Percentiles rank a stretch among this genome's conserved stretches.
These are phyloP conservation scores for Proteles cristata DNA, from an alignment of 2,113 vertebrate genomes.

Conservation along the genomic window DNA sequence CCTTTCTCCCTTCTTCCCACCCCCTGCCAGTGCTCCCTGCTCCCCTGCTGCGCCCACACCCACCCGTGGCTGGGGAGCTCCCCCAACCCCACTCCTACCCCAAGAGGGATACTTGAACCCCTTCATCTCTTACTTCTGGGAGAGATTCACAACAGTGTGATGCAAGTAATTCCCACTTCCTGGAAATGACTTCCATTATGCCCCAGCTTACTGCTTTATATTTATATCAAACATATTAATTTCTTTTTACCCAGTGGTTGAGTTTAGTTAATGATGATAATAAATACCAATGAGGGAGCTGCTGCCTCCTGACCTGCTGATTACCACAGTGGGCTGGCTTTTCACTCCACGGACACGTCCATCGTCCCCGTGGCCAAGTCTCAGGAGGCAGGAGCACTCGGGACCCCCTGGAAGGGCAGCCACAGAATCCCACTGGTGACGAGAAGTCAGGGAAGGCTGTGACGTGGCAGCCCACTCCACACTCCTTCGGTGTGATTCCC, in stretches of 20 bases:
- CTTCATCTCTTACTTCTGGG: slow-evolving; percentile 65
- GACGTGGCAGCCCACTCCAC: fast-evolving
- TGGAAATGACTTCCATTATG: slow-evolving; percentile 70
- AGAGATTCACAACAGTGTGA: slow-evolving; percentile 65
- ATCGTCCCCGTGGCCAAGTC: not conserved
- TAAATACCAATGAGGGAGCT: slow-evolving; percentile 68
- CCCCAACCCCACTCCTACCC: no score
- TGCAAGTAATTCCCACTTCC: slow-evolving; percentile 67
- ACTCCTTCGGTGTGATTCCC: not conserved
- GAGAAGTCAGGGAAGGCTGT: not conserved
- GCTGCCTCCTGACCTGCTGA: not conserved
- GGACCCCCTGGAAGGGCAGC: not conserved
- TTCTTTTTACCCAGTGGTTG: slow-evolving; percentile 77
- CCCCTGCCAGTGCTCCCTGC: fast-evolving
- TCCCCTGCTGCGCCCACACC: no score
- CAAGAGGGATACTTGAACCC: not conserved
- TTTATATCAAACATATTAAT: slow-evolving; percentile 76
- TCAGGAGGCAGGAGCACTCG: fast-evolving
- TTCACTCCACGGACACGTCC: not conserved
- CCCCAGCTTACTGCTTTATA: slow-evolving; percentile 70
- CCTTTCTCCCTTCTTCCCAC: not conserved
- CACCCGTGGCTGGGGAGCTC: fast-evolving
- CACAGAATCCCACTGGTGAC: fast-evolving
- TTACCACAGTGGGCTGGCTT: not conserved
- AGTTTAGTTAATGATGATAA: slow-evolving; percentile 77